Base-by-base conservation (phyloP, 2,888 invertebrate species). In the Amblyjoppa proteus region DNA sequence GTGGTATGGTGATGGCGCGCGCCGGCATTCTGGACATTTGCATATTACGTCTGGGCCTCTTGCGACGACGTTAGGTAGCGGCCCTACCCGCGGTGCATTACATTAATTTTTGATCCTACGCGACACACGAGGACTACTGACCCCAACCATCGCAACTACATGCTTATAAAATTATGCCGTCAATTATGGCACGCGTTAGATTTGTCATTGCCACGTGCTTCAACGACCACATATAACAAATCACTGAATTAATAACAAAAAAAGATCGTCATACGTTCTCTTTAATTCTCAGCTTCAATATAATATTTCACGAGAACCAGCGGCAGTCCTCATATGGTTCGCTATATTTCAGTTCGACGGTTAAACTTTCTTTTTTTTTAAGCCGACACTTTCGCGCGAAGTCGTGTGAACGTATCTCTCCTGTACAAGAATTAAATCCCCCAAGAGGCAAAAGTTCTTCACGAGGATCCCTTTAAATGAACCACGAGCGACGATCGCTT, bases 11-110 rank as follows among this genome's bases (percentile, higher is more conserved):
- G 64, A 71, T 84, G 89, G 90, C 90, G 90, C 89, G 90, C 91
- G 91, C 90, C 91, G 84, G 87, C 81, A 88, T 84, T 84, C 85
- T 79, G 87, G 84, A 81, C 87, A 94, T 93, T 93, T 94, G 92
- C 93, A 94, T 94, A 93, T 93, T 91, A 91, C 90, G 92, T 90
- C 90, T 88, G 91, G 85, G 88, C 87, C 81, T 70, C 66, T 71
- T 66, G 73, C 79, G 85, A 85, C 80, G 86, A 81, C 76, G 80
- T 90, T 90, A 87, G 91, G 89, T 90, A 89, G 90, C 90, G 90
- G 71, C 78, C 84, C 86, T 83, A 70, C 90, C 91, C 88, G 89
- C 89, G 91, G 91, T 91, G 91, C 91, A 91, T 92, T 91, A 91
- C 92, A 93, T 93, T 93, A 92, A 93, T 93, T 93, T 91, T 87